A percentile compares a stretch with the other conserved stretches of the same genome.
Conservation (phyloP, 2,797 vertebrate genomes). For the Prionace glauca region DNA sequence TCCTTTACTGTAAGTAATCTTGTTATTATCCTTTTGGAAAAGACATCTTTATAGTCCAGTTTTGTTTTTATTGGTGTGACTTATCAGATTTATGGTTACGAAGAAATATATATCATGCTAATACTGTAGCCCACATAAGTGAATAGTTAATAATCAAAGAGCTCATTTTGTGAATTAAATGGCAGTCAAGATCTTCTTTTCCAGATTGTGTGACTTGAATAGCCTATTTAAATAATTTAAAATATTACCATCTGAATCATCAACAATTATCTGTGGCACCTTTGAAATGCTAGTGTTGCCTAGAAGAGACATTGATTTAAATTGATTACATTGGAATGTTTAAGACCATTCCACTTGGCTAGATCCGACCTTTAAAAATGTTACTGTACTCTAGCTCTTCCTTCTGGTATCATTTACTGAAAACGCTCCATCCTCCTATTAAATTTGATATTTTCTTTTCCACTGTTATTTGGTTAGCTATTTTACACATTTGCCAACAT, state of each 20-base stretch:
- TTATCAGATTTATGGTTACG: neutral
- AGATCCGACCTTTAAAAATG: neutral
- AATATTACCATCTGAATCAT: neutral
- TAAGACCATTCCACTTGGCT: neutral
- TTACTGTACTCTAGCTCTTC: neutral
- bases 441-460: neutral
- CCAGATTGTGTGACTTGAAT: neutral
- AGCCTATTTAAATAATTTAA: neutral
- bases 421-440: neutral
- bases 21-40: neutral
- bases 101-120: neutral
- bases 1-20: slow-evolving; percentile 84
- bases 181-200: neutral
- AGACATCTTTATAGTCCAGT: neutral
- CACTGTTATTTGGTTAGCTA: neutral
- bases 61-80: slow-evolving; percentile 18
- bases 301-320: neutral
- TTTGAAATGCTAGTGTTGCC: neutral
- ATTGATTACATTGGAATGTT: neutral
- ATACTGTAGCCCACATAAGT: neutral
- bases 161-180: neutral
- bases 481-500: neutral
- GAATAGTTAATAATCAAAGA: neutral
- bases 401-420: neutral
- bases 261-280: neutral